These are phyloP conservation scores for Artibeus jamaicensis DNA, from an alignment of 2,797 vertebrate species.

Conservation along the genomic window DNA sequence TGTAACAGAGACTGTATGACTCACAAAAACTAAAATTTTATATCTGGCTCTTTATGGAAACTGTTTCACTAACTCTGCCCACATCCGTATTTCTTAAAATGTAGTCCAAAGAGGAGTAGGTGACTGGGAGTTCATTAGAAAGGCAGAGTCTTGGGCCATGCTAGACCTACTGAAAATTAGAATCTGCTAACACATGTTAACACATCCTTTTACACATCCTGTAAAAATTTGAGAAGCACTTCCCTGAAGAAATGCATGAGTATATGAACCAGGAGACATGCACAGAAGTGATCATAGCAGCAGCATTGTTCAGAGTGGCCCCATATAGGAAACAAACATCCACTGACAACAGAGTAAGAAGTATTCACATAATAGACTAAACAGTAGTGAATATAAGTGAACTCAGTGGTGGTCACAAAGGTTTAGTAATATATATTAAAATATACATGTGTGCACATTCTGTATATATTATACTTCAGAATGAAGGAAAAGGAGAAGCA, in stretches of 20 bases:
- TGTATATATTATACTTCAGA: not conserved
- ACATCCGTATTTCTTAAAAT: not conserved
- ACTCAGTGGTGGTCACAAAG: not conserved
- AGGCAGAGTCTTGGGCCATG: not conserved
- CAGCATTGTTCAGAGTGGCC: not conserved
- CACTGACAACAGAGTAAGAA: not conserved
- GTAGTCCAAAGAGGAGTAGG: no score
- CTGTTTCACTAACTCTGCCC: not conserved
- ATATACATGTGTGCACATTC: not conserved
- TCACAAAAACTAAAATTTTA: not conserved
- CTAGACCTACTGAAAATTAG: not conserved
- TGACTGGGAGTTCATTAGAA: not conserved
- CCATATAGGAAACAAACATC: not conserved
- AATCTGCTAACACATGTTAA: not conserved
- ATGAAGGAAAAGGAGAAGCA: not conserved
- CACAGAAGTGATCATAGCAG: not conserved
- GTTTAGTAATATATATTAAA: not conserved
- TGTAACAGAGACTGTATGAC: not conserved
- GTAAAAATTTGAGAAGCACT: not conserved
- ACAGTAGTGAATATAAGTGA: not conserved
- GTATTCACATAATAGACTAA: not conserved
- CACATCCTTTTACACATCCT: not conserved
- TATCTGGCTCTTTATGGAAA: not conserved
- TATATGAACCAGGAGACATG: not conserved
- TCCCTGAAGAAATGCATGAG: not conserved